Conservation (phyloP, 2,797 vertebrate species). For the Mormyrus proboscirostris region DNA sequence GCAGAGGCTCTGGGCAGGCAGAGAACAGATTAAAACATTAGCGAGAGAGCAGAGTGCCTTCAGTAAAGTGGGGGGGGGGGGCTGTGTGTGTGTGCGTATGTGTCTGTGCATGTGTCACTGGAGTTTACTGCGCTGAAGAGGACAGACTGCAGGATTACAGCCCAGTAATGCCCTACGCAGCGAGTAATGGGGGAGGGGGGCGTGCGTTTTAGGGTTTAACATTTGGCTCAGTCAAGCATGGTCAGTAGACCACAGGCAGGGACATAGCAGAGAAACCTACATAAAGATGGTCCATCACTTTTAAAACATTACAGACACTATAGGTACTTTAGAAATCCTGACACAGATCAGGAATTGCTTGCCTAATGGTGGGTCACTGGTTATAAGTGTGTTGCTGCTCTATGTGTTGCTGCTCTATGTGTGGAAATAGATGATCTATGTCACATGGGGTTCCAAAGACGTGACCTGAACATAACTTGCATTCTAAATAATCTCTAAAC, state of each 20-base stretch:
- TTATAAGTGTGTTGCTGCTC: background rate
- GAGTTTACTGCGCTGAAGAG: background rate
- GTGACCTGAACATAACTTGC: background rate
- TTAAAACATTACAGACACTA: background rate
- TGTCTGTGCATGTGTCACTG: background rate
- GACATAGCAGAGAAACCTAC: background rate
- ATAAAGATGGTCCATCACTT: background rate
- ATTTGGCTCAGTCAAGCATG: background rate
- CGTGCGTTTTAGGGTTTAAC: background rate
- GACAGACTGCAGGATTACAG: slow-evolving; percentile 4
- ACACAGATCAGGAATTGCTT: background rate
- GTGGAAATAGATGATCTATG: background rate
- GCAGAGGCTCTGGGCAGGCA: background rate
- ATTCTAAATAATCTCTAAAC: background rate
- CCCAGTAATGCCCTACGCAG: background rate
- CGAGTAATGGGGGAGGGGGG: too few species aligned
- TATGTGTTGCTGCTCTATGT: background rate
- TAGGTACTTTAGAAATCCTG: background rate
- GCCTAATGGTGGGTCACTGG: background rate
- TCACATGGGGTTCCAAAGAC: background rate
- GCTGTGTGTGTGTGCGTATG: background rate
- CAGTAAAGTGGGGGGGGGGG: background rate
- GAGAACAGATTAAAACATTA: background rate
- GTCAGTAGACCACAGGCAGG: background rate
- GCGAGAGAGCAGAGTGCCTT: background rate